A percentile compares a stretch with the other conserved stretches of the same genome.
Conservation (phyloP, 1,140 invertebrate species). For the Penaeus indicus region DNA sequence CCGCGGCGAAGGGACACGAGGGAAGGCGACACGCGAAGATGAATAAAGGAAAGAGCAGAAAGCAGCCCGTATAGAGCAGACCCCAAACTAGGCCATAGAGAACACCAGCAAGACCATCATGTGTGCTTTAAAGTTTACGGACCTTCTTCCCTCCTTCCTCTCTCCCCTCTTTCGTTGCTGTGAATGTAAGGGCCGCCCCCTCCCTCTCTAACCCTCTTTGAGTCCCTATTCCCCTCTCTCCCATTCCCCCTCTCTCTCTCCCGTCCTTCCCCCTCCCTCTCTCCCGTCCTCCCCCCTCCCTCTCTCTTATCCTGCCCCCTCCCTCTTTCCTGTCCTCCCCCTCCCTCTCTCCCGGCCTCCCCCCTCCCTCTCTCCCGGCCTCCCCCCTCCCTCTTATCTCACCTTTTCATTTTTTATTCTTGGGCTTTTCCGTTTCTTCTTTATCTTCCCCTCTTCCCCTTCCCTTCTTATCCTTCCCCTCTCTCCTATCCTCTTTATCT, state of each 20-base stretch:
- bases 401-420: neutral
- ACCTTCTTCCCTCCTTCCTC: neutral
- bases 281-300: neutral
- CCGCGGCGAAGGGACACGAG: neutral
- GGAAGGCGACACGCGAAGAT: neutral
- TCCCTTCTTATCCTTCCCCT: neutral
- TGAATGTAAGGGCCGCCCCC: neutral
- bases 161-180: neutral
- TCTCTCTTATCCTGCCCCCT: neutral
- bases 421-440: neutral
- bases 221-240: neutral
- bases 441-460: neutral
- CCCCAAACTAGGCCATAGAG: neutral
- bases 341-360: neutral
- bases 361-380: neutral
- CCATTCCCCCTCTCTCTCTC: too few relatives aligned
- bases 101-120: neutral
- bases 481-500: neutral
- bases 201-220: neutral
- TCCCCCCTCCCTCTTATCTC: constrained; percentile 4
- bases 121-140: neutral
- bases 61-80: neutral
- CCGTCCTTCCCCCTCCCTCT: neutral
- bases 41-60: neutral
- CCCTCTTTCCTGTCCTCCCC: constrained; percentile 29